phyloP scores from a whole-genome alignment of 1,140 invertebrate species.

The Calephelis nemesis region DNA sequence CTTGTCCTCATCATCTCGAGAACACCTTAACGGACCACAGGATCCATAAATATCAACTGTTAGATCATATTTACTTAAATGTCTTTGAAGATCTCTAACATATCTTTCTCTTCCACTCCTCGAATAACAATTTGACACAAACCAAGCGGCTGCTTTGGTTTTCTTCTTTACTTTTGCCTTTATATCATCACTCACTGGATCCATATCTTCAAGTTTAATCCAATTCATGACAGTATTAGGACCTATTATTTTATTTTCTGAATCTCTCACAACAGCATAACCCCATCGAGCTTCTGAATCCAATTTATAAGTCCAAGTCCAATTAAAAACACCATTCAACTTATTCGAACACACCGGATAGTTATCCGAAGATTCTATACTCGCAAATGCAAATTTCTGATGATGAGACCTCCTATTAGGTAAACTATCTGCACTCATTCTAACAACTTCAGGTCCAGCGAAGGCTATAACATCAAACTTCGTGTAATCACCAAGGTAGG shows the following conservation, averaged over 20 bases:
- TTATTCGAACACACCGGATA: conserved; percentile 55
- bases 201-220: conserved; percentile 60
- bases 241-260: conserved; percentile 52
- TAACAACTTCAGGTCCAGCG: conserved; percentile 46
- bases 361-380: conserved; percentile 61
- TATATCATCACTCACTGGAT: conserved; percentile 47
- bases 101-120: conserved; percentile 79
- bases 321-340: conserved; percentile 80
- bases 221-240: conserved; percentile 54
- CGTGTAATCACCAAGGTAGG: conserved; percentile 42
- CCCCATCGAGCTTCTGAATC: conserved; percentile 83
- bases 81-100: conserved; percentile 78
- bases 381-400: conserved; percentile 63
- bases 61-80: conserved; percentile 67
- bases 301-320: conserved; percentile 83
- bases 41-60: conserved; percentile 85
- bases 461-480: conserved; percentile 65
- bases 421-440: conserved; percentile 25
- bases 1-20: conserved; percentile 39
- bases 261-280: conserved; percentile 62
- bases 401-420: conserved; percentile 42
- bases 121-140: conserved; percentile 83
- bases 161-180: conserved; percentile 65
- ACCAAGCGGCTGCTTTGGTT: conserved; percentile 81
- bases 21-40: conserved; percentile 78